A percentile compares a stretch with the other conserved stretches of the same genome.
phyloP scores from a whole-genome alignment of 2,113 vertebrate genomes.

The Sylvietta virens region DNA sequence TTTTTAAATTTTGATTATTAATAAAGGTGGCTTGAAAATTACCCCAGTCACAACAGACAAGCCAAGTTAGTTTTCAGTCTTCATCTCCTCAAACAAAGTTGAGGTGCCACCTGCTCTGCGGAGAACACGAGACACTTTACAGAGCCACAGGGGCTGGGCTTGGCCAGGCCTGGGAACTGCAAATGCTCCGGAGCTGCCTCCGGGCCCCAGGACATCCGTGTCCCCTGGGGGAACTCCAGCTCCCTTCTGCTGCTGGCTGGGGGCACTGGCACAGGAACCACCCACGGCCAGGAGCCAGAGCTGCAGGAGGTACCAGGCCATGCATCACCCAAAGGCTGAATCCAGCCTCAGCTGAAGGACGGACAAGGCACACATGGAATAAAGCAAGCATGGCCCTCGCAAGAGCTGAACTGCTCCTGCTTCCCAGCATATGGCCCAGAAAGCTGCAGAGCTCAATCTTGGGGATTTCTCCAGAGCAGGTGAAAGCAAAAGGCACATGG shows the following conservation, averaged over 20 bases:
- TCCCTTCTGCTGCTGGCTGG: not conserved
- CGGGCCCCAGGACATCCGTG: rapidly evolving
- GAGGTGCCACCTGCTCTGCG: not conserved
- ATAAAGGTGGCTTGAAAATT: not conserved
- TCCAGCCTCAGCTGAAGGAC: not conserved
- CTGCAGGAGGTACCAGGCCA: not conserved
- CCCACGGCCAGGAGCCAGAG: not conserved
- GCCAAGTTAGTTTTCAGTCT: not conserved
- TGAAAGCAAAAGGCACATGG: not conserved
- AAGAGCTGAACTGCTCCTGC: not conserved
- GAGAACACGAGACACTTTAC: not conserved
- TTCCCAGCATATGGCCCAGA: not conserved
- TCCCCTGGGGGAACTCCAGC: not conserved
- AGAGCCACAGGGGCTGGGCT: not conserved
- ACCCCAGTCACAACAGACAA: not conserved
- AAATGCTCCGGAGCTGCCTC: rapidly evolving
- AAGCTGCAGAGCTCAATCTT: not conserved
- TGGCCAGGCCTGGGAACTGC: not conserved
- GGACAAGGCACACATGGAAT: not conserved
- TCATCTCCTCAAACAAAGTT: not conserved
- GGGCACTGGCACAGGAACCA: not conserved
- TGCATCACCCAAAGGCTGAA: rapidly evolving
- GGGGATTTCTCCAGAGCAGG: not conserved
- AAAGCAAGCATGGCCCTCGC: not conserved
- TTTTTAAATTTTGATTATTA: not conserved